phyloP scores from a whole-genome alignment of 23 tunicate genomes.

The Ciona savignyi region DNA sequence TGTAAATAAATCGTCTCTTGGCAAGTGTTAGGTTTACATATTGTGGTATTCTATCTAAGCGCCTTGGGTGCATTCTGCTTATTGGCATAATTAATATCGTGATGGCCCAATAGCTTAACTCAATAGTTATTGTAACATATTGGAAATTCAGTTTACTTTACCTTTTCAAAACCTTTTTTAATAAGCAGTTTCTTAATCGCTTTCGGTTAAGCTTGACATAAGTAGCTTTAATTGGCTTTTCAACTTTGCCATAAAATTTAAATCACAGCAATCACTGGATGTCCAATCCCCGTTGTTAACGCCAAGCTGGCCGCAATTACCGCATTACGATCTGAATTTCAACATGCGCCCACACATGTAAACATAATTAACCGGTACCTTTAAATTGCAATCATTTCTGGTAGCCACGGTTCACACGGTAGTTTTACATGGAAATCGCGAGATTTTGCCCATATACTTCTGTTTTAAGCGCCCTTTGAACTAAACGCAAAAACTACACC shows the following conservation, averaged over 20 bases:
- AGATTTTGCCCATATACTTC: too few species aligned
- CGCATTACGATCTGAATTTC: neutral
- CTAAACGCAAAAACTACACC: too few species aligned
- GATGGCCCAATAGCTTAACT: neutral
- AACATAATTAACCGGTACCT: neutral
- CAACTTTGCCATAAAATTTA: neutral
- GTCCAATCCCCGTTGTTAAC: neutral
- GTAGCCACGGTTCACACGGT: too few species aligned
- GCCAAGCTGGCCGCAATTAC: neutral
- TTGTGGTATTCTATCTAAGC: neutral
- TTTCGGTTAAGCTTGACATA: neutral
- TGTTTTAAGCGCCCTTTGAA: too few species aligned
- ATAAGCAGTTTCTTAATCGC: neutral
- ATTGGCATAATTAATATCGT: neutral
- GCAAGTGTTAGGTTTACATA: neutral
- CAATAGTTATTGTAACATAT: neutral
- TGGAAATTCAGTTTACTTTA: neutral
- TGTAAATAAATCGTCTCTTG: neutral
- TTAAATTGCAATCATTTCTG: too few species aligned
- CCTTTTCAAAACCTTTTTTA: too few species aligned
- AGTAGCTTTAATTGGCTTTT: neutral
- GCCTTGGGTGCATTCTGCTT: neutral
- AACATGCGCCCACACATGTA: neutral
- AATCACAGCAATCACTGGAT: neutral
- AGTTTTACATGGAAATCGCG: too few species aligned